Base-by-base conservation (phyloP, 2,888 invertebrate genomes). In the Barypeithes pellucidus region DNA sequence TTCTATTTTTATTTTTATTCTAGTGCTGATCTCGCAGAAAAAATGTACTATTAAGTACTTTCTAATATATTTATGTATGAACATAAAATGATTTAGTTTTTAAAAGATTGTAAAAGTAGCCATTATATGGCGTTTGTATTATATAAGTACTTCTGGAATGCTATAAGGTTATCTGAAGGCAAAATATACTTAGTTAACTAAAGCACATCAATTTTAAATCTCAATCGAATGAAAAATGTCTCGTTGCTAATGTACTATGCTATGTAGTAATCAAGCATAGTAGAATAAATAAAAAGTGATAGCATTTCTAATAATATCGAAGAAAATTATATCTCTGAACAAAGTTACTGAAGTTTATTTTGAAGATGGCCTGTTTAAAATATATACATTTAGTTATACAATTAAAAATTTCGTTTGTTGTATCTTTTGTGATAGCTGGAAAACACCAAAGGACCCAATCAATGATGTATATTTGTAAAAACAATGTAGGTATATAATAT, bases 361-460 rank as follows among this genome's bases (percentile, higher is more conserved):
- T 12, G 1, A 2, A 43, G 16, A 14, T 2, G 1, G 7, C 1
- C 16, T 43, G 43, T 43, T n/a, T 14, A 43, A 5, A 43, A 43
- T 43, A 0, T 43, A 39, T 39, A 12, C 3, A 43, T 43, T 43
- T 43, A 39, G 12, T 11, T 43, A 43, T 50, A 5, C 11, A n/a
- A n/a, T 50, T 50, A 4, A 50, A 50, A 50, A 50, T 54, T 33
- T 24, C 57, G 14, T 20, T 14, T 66, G 18, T 73, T 73, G 68
- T 77, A 78, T 77, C 75, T 80, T 81, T 84, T 85, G 86, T 86
- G 85, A 84, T 89, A 89, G 90, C 90, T 90, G 90, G 90, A 91
- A 88, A 88, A 88, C 89, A 89, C 90, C 90, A 90, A 90, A 91
- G 90, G 69, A 70, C 57, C 50, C 47, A 70, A 43, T 43, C 7